Evolutionary conservation across 1,140 invertebrate genomes (phyloP), one percentile per base, ranked within the genome.

Genomic region (Sycophaga agraensis): DNA sequence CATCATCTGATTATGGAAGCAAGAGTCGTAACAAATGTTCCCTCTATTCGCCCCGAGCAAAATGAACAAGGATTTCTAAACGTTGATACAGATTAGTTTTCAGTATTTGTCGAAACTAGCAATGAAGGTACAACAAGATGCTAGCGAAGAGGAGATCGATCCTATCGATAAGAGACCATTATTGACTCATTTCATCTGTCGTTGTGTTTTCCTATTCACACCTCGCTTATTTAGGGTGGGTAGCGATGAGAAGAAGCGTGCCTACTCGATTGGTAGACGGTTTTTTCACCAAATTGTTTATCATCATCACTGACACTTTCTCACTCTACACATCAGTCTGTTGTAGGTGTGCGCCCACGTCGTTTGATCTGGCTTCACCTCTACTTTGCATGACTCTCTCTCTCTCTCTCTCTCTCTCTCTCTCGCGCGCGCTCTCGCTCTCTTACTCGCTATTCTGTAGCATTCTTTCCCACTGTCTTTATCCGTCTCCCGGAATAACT

Each of bases 1-100:
- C 37, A 26, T 51, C 40, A 40, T 63, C 39, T 57, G 28, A 24
- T 42, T 63, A 53, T 57, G 61, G 54, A 63, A 63, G 61, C 31
- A 56, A 53, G 58, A 48, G 31, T n/a, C 46, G 35, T 54, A 58
- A 42, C 24, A 31, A 49, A 39, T 17, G 26, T 16, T 45, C 45
- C 24, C 45, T 51, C 16, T 14, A n/a, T 19, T 12, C 9, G n/a
- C 39, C 26, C 21, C 6, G 22, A 37, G 21, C 31, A 53, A 51
- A 50, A 28, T 11, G 21, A 59, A 46, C 49, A 53, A 45, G 21
- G 8, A 45, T 26, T 9, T 50, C 16, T 16, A 53, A 56, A 50
- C 46, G 46, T n/a, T 31, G 17, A 42, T 6, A 28, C 16, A 31
- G 35, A 59, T 40, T 40, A 39, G 24, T 16, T 11, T 40, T 42